A percentile compares a stretch with the other conserved stretches of the same genome.
These are phyloP conservation scores for Temnopleurus reevesii DNA, from an alignment of 53 echinoderm and acorn worm species.

Conservation along the genomic window DNA sequence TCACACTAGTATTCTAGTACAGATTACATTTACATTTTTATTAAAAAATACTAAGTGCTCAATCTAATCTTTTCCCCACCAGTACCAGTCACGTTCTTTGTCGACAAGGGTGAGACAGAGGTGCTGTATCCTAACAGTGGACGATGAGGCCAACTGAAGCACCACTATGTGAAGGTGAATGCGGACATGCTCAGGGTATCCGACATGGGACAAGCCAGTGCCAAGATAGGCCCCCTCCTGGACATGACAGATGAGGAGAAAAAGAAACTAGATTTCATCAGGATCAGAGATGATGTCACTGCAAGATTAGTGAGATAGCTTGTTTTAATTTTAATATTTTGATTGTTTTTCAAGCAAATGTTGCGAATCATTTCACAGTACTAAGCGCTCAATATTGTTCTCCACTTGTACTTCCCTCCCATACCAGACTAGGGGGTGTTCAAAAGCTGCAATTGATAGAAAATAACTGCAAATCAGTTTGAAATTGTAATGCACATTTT, in stretches of 20 bases:
- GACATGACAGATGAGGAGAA: constrained; percentile 46
- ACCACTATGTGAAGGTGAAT: constrained; percentile 33
- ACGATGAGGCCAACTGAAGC: constrained; percentile 49
- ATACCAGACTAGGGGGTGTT: too few species aligned
- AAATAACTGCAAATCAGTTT: too few species aligned
- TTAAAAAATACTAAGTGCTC: too few species aligned
- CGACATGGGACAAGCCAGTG: constrained; percentile 46
- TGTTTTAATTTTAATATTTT: not conserved
- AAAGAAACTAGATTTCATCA: constrained; percentile 64
- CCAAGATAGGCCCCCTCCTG: constrained; percentile 59
- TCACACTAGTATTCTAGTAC: too few species aligned
- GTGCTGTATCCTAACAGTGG: constrained; percentile 76
- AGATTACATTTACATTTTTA: too few species aligned
- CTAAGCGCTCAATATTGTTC: too few species aligned
- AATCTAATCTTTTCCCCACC: not conserved
- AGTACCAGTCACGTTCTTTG: constrained; percentile 66
- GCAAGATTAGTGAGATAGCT: constrained; percentile 76
- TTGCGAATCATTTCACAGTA: not conserved
- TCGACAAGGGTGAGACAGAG: constrained; percentile 53
- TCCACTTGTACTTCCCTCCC: too few species aligned
- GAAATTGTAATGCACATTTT: too few species aligned
- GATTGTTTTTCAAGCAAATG: not conserved
- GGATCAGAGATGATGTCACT: constrained; percentile 69
- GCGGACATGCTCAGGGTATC: constrained; percentile 65
- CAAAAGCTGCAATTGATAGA: too few species aligned